Conservation (phyloP, 2,888 invertebrate species). For the Caenorhabditis auriculariae region DNA sequence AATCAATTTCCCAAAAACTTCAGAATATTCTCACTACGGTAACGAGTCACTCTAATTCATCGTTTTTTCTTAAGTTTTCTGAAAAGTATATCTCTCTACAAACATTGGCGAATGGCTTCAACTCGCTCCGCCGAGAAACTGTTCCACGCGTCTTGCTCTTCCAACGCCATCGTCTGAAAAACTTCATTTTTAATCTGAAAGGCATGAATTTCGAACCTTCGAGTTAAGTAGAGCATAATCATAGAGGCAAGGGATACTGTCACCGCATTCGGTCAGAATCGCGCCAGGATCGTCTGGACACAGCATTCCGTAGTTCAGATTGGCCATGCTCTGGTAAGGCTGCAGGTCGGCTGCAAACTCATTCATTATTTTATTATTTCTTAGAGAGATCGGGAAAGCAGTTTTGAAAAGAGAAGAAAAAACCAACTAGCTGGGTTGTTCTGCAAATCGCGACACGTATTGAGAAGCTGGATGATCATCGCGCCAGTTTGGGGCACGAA, state of each 20-base stretch:
- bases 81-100: no score
- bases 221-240: slow-evolving; percentile 59
- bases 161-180: slow-evolving; percentile 40
- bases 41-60: no score
- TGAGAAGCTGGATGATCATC: slow-evolving; percentile 53
- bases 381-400: background rate
- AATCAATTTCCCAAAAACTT: no score
- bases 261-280: slow-evolving; percentile 57
- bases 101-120: slow-evolving; percentile 51
- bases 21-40: no score
- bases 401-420: background rate
- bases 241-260: slow-evolving; percentile 59
- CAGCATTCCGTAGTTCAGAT: slow-evolving; percentile 37
- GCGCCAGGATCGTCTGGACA: slow-evolving; percentile 60
- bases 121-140: slow-evolving; percentile 41
- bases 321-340: slow-evolving; percentile 49
- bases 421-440: slow-evolving; percentile 43
- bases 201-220: slow-evolving; percentile 16
- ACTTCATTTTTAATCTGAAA: background rate
- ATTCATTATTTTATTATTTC: background rate
- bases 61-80: no score
- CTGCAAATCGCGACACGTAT: slow-evolving; percentile 55
- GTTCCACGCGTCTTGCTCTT: slow-evolving; percentile 54
- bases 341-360: slow-evolving; percentile 50
- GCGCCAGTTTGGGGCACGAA: slow-evolving; percentile 58